A percentile compares a stretch with the other conserved stretches of the same genome.
Evolutionary conservation across 2,113 vertebrate genomes (phyloP).

Genomic region (Acanthisitta chloris): DNA sequence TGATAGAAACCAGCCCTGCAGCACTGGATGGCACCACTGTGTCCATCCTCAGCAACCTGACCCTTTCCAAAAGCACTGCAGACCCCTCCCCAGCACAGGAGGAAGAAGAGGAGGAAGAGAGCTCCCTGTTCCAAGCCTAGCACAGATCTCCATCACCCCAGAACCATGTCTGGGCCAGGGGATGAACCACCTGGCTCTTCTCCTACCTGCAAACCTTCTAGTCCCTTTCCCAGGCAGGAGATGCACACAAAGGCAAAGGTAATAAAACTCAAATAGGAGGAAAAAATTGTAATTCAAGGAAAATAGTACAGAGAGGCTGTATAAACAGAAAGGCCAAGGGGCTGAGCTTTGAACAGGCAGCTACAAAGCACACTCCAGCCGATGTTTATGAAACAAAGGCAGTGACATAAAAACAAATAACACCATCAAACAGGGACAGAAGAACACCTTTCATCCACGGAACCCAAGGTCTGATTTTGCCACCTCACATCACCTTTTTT

Average conservation of each 20-base stretch:
- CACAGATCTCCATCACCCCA: not conserved
- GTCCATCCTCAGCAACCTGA: not conserved
- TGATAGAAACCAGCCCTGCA: no score
- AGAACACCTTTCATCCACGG: not conserved
- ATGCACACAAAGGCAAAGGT: not conserved
- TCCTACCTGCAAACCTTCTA: not conserved
- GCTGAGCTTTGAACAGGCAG: conserved; percentile 6
- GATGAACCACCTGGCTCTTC: not conserved
- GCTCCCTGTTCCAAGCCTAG: not conserved
- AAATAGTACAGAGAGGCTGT: not conserved
- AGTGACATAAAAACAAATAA: not conserved
- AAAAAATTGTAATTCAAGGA: not conserved
- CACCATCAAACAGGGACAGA: not conserved
- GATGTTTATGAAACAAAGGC: not conserved
- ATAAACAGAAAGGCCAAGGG: not conserved
- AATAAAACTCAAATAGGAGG: not conserved
- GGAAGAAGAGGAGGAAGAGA: not conserved
- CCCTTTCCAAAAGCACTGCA: not conserved
- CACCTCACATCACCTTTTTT: not conserved
- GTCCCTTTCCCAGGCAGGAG: not conserved
- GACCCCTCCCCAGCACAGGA: not conserved
- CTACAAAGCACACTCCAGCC: not conserved
- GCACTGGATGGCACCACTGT: rapidly evolving
- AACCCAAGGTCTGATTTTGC: not conserved
- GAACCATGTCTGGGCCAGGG: not conserved